Evolutionary conservation across 2,113 vertebrate species (phyloP), one percentile per base, ranked within the genome.

Genomic region (Mastomys coucha): DNA sequence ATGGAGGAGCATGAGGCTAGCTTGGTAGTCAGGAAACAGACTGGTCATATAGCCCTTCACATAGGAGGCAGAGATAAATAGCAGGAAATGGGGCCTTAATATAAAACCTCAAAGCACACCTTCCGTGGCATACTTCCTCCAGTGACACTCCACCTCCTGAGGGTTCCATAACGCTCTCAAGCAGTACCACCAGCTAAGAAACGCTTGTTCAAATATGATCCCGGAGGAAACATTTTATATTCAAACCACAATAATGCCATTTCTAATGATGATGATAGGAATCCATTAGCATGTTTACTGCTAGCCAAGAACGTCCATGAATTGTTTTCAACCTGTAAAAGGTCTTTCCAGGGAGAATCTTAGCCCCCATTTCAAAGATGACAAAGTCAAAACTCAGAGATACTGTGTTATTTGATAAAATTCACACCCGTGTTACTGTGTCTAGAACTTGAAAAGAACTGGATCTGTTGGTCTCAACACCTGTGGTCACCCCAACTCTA

Each of bases 301-400:
- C 5, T 42, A 95, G 22, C n/a, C 42, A 56, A 93, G 89, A 36
- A 69, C 2, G 73, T 70, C 77, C 20, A 39, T 7, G 11, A 76
- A 81, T 58, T 88, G 42, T 53, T 67, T 95, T 58, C 26, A 28
- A 60, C 42, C 69, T 78, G 58, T 3, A 93, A 88, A 89, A 63
- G 6, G 28, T 17, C 49, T 75, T 63, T 73, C 20, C 45, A 22
- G 49, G 45, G 31, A 72, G 91, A 89, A 58, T 19, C 58, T 58
- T 63, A 42, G 75, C 2, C 45, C 45, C 85, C 9, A 24, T 87
- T 95, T 93, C 93, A 93, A 96, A 67, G 78, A 17, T 28, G 11
- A 67, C 7, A 22, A 89, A 94, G 76, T 11, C 14, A 51, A 93
- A 39, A 28, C 49, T 91, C 36, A 33, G 42, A 91, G n/a, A 42